These are phyloP conservation scores for Cotesia typhae DNA, from an alignment of 1,140 invertebrate species.

Conservation along the genomic window DNA sequence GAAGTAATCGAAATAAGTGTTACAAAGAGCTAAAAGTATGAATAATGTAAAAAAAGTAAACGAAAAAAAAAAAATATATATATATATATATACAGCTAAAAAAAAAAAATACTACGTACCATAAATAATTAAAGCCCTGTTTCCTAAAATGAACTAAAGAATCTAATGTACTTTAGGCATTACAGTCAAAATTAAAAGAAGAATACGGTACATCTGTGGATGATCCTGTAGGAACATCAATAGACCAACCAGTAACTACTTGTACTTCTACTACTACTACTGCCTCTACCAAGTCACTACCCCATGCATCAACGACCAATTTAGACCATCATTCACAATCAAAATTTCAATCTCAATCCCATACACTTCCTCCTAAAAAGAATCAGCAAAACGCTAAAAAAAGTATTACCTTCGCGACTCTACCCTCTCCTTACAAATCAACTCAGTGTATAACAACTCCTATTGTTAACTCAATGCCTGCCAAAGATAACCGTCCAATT, in stretches of 20 bases:
- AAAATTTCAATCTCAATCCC: constrained; percentile 41
- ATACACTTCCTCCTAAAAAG: constrained; percentile 32
- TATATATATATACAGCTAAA: not conserved
- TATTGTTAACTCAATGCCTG: constrained; percentile 33
- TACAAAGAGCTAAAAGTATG: not conserved
- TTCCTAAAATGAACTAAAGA: constrained; percentile 35
- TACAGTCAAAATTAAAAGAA: constrained; percentile 52
- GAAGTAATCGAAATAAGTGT: not conserved
- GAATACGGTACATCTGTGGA: constrained; percentile 57
- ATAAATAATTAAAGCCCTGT: not conserved
- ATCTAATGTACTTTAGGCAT: constrained; percentile 44
- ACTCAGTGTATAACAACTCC: constrained; percentile 26
- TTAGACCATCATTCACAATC: constrained; percentile 46
- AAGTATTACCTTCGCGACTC: constrained; percentile 52
- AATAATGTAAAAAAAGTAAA: constrained; percentile 9
- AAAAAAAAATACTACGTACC: not conserved
- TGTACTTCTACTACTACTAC: constrained; percentile 15
- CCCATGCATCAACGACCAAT: constrained; percentile 42
- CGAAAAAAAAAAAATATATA: constrained; percentile 18
- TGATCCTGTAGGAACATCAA: constrained; percentile 41
- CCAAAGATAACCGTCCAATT: constrained; percentile 32
- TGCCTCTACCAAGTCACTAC: constrained; percentile 30
- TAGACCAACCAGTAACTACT: constrained; percentile 34
- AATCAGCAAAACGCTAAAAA: constrained; percentile 48
- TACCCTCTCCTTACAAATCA: constrained; percentile 46